Base-by-base conservation (phyloP, 2,113 vertebrate genomes). In the Odontesthes bonariensis region DNA sequence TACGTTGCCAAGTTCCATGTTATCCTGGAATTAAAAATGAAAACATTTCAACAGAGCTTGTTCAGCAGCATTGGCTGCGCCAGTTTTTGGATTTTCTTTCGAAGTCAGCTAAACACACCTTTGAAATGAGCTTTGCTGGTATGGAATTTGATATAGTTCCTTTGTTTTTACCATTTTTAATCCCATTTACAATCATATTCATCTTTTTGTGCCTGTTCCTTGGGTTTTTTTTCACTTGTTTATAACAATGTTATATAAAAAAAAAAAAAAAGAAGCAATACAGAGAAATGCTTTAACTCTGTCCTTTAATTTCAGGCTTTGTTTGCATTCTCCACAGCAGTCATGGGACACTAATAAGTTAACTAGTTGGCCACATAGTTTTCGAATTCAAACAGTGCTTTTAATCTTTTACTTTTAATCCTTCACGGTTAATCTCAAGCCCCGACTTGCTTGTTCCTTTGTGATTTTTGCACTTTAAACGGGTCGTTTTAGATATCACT, bases 371-470 rank as follows among this genome's bases (percentile, higher is more conserved):
- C 44, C 46, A 17, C 60, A 35, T 2, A 2, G 1, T 31, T 60
- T 64, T 17, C 22, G 59, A 77, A 70, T 74, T 60, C 35, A 17
- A 57, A 58, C 11, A 63, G 69, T 62, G 19, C 8, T 59, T 11
- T 17, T 58, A 81, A 79, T 75, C 53, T 35, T 22, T 38, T 6
- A 27, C 19, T 59, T 11, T 17, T 58, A 81, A 81, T 75, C 53
- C 38, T 22, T 38, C 5, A 27, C 19, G 27, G 27, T 27, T 27
- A 52, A 58, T 47, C 49, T 16, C 13, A 4, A 22, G 54, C 22
- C 51, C 27, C 22, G 51, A 44, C 8, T 12, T 3, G 20, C 6
- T 40, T 47, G 10, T 20, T n/a, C 8, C 23, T 44, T 53, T 44
- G 8, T 42, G 22, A 19, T 55, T 51, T 53, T 33, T 58, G 38